phyloP scores from a whole-genome alignment of 1,140 invertebrate species.

The Micrasema minimum region DNA sequence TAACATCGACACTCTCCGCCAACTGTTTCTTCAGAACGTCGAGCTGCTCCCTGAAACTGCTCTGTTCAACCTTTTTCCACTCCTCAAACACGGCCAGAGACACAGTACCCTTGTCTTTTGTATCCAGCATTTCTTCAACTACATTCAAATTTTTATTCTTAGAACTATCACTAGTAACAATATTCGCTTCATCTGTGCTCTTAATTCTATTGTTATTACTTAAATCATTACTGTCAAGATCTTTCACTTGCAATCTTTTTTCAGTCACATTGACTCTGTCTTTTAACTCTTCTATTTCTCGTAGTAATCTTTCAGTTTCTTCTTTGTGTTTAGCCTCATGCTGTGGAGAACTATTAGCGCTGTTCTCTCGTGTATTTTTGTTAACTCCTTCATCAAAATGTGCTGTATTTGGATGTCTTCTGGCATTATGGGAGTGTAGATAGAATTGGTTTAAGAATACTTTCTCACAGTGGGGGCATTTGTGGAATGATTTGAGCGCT shows the following conservation, averaged over 20 bases:
- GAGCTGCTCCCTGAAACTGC: slow-evolving; percentile 63
- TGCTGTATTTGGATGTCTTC: slow-evolving; percentile 61
- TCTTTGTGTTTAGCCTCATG: slow-evolving; percentile 54
- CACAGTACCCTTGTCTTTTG: slow-evolving; percentile 42
- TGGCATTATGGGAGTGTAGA: slow-evolving; percentile 66
- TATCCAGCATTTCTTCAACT: slow-evolving; percentile 54
- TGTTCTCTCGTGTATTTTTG: slow-evolving; percentile 51
- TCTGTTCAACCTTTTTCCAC: slow-evolving; percentile 63
- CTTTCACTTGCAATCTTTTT: slow-evolving; percentile 56
- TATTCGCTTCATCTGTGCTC: background rate
- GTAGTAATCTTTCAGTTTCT: slow-evolving; percentile 68
- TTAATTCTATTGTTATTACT: slow-evolving; percentile 27
- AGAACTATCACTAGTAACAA: background rate
- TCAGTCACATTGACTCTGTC: slow-evolving; percentile 69
- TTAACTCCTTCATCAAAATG: slow-evolving; percentile 7
- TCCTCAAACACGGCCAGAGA: slow-evolving; percentile 60
- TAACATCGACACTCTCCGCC: slow-evolving; percentile 47
- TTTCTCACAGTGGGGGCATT: slow-evolving; percentile 69
- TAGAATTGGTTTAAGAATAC: slow-evolving; percentile 69
- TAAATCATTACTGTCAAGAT: slow-evolving; percentile 29
- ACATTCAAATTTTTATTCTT: background rate
- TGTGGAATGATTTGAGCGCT: slow-evolving; percentile 55
- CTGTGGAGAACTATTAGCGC: slow-evolving; percentile 42
- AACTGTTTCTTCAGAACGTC: slow-evolving; percentile 58
- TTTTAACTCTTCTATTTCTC: slow-evolving; percentile 70